Evolutionary conservation across 1,140 invertebrate genomes (phyloP).

Genomic region (Ceratina japonica): DNA sequence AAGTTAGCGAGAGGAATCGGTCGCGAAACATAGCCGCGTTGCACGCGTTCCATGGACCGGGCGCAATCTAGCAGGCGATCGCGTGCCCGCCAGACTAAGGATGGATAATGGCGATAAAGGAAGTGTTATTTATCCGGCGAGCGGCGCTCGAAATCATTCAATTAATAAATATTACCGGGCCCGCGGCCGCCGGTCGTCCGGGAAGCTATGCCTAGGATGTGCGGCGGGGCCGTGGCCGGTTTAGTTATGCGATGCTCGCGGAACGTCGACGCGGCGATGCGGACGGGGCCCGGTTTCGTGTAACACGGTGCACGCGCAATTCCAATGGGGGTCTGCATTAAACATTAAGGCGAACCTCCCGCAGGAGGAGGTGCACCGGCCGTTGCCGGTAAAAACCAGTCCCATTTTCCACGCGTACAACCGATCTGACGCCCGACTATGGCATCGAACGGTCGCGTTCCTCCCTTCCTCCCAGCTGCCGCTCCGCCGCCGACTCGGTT

Average conservation of each 20-base stretch:
- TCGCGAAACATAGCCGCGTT: slow-evolving; percentile 19
- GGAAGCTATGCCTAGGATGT: slow-evolving; percentile 28
- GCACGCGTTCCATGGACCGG: neutral
- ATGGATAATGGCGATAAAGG: neutral
- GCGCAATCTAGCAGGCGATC: slow-evolving; percentile 21
- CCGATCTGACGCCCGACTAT: slow-evolving; percentile 69
- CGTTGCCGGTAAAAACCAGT: slow-evolving; percentile 67
- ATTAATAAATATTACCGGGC: slow-evolving; percentile 33
- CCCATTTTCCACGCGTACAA: slow-evolving; percentile 70
- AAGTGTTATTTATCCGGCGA: slow-evolving; percentile 11
- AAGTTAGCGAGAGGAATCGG: slow-evolving; percentile 25
- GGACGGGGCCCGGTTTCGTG: slow-evolving; percentile 36
- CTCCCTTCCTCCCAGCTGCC: slow-evolving; percentile 28
- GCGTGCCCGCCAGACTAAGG: slow-evolving; percentile 8
- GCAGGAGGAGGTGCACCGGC: slow-evolving; percentile 49
- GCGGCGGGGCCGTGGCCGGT: slow-evolving; percentile 2
- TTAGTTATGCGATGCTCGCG: slow-evolving; percentile 49
- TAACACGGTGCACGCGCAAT: slow-evolving; percentile 42
- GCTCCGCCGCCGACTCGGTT: slow-evolving; percentile 23
- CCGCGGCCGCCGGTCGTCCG: slow-evolving; percentile 12
- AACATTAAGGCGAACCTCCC: slow-evolving; percentile 63
- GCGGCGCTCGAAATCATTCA: slow-evolving; percentile 34
- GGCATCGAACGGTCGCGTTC: slow-evolving; percentile 49
- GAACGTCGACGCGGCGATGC: slow-evolving; percentile 31
- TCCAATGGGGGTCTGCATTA: slow-evolving; percentile 64